phyloP scores from a whole-genome alignment of 2,888 invertebrate species.

The Ptychoptera albimana region DNA sequence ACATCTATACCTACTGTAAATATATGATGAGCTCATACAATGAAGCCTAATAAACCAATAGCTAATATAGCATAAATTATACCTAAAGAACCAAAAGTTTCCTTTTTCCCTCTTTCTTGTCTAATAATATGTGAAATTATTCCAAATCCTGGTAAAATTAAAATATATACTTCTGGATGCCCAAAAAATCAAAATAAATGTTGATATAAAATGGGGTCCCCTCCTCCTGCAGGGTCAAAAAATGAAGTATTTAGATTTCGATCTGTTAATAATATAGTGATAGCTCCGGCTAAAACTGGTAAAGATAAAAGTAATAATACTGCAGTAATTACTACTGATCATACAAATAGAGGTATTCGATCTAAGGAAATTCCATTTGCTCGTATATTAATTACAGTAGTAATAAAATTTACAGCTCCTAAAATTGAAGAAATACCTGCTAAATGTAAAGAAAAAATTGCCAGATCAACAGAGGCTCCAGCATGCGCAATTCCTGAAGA shows the following conservation, averaged over 20 bases:
- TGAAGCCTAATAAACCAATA: slow-evolving; percentile 68
- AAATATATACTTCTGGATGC: slow-evolving; percentile 74
- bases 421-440: slow-evolving; percentile 58
- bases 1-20: slow-evolving; percentile 73
- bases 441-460: slow-evolving; percentile 61
- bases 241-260: slow-evolving; percentile 69
- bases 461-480: slow-evolving; percentile 53
- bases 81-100: slow-evolving; percentile 53
- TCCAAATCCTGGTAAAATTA: slow-evolving; percentile 71
- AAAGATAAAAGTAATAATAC: slow-evolving; percentile 48
- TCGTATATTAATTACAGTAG: slow-evolving; percentile 58
- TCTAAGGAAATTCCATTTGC: slow-evolving; percentile 34
- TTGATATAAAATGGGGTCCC: slow-evolving; percentile 66
- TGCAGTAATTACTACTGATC: slow-evolving; percentile 46
- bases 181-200: slow-evolving; percentile 82
- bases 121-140: slow-evolving; percentile 65
- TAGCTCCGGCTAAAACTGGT: slow-evolving; percentile 63
- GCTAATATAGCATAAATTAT: slow-evolving; percentile 75
- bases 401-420: slow-evolving; percentile 66
- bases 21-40: slow-evolving; percentile 76
- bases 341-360: slow-evolving; percentile 51
- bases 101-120: slow-evolving; percentile 57
- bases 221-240: slow-evolving; percentile 66
- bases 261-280: slow-evolving; percentile 64
- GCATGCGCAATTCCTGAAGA: slow-evolving; percentile 45